Evolutionary conservation across 2,113 vertebrate genomes (phyloP).

Genomic region (Holacanthus passer): DNA sequence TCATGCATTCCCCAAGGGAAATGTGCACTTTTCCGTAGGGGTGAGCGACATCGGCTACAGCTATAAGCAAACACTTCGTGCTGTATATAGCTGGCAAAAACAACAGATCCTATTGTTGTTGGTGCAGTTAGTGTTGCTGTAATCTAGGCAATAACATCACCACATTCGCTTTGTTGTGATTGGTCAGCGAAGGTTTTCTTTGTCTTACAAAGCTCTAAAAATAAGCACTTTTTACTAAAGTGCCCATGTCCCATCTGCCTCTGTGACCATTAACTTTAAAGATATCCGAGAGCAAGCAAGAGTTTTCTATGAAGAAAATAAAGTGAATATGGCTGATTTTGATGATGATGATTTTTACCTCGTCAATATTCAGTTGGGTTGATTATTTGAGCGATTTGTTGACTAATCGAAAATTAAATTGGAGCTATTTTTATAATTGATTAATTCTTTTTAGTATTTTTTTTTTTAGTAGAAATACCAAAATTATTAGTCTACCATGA

Average conservation of each 20-base stretch:
- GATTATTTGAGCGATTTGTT: not conserved
- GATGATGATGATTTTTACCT: not conserved
- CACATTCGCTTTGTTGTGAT: not conserved
- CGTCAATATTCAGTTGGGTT: not conserved
- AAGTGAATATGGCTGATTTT: not conserved
- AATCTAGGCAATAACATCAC: not conserved
- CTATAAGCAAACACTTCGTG: not conserved
- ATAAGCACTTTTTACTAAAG: not conserved
- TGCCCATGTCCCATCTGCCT: not conserved
- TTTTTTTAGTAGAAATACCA: not conserved
- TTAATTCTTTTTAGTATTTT: not conserved
- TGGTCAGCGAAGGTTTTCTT: not conserved
- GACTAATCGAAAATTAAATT: not conserved
- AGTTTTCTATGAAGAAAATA: not conserved
- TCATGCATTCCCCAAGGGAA: not conserved
- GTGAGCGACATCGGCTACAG: not conserved
- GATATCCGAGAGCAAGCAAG: no score
- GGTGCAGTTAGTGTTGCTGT: not conserved
- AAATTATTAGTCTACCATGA: not conserved
- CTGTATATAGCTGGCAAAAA: not conserved
- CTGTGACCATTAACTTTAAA: conserved; percentile 1
- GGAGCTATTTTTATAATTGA: not conserved
- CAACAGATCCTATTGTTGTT: not conserved
- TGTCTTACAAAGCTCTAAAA: not conserved
- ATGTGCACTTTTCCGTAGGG: not conserved